A percentile compares a stretch with the other conserved stretches of the same genome.
Evolutionary conservation across 64 coral and sea anemone genomes (phyloP).

Genomic region (Astreopora myriophthalma): DNA sequence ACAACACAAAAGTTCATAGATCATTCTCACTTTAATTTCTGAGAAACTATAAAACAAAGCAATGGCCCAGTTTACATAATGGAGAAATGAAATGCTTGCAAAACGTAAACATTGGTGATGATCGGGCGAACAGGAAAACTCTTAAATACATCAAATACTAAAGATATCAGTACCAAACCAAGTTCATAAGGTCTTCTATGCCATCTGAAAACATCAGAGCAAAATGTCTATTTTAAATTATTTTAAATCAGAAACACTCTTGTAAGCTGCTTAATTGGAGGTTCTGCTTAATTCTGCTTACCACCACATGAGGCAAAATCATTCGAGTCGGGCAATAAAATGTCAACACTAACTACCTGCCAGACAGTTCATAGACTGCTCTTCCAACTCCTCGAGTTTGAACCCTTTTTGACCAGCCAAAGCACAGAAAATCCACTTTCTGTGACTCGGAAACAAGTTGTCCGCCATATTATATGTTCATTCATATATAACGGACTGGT

Average conservation of each 20-base stretch:
- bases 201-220: background rate
- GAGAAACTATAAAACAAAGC: background rate
- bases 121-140: background rate
- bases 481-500: background rate
- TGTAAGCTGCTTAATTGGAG: background rate
- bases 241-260: conserved; percentile 19
- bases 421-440: conserved; percentile 9
- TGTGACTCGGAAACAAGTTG: background rate
- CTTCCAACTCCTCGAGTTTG: conserved; percentile 6
- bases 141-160: background rate
- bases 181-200: background rate
- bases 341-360: background rate
- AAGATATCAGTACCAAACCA: background rate
- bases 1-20: background rate
- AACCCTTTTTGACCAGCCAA: background rate
- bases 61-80: background rate
- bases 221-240: background rate
- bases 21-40: conserved; percentile 6
- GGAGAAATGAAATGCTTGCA: background rate
- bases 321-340: background rate
- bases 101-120: background rate
- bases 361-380: background rate
- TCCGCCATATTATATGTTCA: background rate
- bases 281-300: background rate
- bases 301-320: background rate